These are phyloP conservation scores for Macrostomum lignano DNA, from an alignment of 1,140 invertebrate genomes.

Conservation along the genomic window DNA sequence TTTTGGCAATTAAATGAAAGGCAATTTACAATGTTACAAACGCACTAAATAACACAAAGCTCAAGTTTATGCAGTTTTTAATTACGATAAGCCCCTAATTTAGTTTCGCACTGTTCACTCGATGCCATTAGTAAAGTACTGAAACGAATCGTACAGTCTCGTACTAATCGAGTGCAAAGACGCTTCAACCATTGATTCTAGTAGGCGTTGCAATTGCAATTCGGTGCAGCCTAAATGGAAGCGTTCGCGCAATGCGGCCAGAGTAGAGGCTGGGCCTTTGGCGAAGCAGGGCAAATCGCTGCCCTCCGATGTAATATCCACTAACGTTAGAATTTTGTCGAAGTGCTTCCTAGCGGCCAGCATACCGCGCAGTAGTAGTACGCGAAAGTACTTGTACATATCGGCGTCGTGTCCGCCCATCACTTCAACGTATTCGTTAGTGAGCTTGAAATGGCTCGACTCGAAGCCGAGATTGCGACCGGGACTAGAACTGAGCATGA, in stretches of 20 bases:
- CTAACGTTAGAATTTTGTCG: too few relatives aligned
- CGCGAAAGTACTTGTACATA: conserved; percentile 92
- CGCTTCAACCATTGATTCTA: conserved; percentile 67
- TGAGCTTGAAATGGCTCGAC: conserved; percentile 73
- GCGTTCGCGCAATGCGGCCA: too few relatives aligned
- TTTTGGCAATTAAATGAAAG: too few relatives aligned
- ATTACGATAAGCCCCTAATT: too few relatives aligned
- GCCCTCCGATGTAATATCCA: too few relatives aligned
- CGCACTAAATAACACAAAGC: too few relatives aligned
- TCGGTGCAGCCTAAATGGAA: neutral
- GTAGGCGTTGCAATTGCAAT: conserved; percentile 46
- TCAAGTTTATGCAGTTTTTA: too few relatives aligned
- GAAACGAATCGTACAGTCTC: conserved; percentile 87
- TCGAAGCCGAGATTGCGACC: conserved; percentile 78
- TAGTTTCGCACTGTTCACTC: too few relatives aligned
- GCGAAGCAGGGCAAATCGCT: too few relatives aligned
- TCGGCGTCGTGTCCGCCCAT: conserved; percentile 92
- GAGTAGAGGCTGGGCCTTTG: too few relatives aligned
- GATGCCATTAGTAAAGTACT: conserved; percentile 98
- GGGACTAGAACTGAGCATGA: conserved; percentile 87
- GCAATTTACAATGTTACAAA: too few relatives aligned
- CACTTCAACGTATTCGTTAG: conserved; percentile 78
- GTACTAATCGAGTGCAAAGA: conserved; percentile 81
- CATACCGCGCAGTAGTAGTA: conserved; percentile 69
- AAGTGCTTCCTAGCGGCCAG: conserved; percentile 81